These are phyloP conservation scores for Malurus cyaneus DNA, from an alignment of 2,113 vertebrate genomes.

Conservation along the genomic window DNA sequence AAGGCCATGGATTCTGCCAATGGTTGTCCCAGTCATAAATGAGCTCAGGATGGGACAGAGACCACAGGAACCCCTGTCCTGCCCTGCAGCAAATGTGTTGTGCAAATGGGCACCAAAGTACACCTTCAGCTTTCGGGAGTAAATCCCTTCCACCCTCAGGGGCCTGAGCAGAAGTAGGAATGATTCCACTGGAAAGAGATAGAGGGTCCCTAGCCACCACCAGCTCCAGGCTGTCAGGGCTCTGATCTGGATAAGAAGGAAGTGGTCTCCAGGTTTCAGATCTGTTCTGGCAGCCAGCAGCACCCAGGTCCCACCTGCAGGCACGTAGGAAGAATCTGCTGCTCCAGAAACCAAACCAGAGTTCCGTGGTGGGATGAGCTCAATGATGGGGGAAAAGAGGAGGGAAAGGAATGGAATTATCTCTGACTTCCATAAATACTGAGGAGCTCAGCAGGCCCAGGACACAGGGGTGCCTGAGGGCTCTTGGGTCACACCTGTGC, in stretches of 20 bases:
- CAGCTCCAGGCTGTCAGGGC: not conserved
- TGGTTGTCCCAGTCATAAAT: not conserved
- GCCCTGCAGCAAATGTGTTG: not conserved
- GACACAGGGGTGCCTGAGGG: accelerated
- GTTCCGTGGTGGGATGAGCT: not conserved
- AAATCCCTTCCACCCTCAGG: not conserved
- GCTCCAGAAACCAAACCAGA: not conserved
- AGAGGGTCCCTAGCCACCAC: not conserved
- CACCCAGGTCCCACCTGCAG: not conserved
- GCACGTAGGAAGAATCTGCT: not conserved
- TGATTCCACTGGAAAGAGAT: not conserved
- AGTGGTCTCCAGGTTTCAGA: not conserved
- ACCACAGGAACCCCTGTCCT: not conserved
- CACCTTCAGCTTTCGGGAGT: not conserved
- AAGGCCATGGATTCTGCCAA: not conserved
- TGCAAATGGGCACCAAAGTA: not conserved
- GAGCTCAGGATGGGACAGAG: not conserved
- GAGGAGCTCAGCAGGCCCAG: not conserved
- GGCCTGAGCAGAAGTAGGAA: not conserved
- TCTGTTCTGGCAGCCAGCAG: not conserved
- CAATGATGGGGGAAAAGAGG: not conserved
- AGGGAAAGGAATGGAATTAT: not conserved
- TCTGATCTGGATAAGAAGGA: not conserved
- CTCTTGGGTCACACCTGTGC: not conserved
- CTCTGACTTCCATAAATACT: not conserved